Conservation (phyloP, 2,888 invertebrate species). For the Caenorhabditis virilis region DNA sequence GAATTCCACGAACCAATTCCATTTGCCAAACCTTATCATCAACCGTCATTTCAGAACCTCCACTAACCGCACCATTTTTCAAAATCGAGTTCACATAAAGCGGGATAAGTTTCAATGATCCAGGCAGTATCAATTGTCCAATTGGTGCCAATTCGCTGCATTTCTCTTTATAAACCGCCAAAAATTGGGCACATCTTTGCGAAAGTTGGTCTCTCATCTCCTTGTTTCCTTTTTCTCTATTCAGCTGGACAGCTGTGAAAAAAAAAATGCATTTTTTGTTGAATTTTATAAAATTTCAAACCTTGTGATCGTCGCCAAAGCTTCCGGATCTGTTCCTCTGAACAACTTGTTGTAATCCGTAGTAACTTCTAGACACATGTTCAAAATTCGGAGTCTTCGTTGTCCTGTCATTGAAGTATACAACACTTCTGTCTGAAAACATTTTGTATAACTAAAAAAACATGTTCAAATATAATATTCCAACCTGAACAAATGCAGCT, state of each 20-base stretch:
- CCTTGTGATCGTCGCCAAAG: constrained; percentile 87
- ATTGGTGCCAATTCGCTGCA: constrained; percentile 90
- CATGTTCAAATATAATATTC: constrained; percentile 5
- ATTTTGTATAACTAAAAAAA: background rate
- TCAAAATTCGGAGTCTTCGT: constrained; percentile 86
- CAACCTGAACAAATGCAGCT: constrained; percentile 84
- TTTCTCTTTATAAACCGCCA: constrained; percentile 90
- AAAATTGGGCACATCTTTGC: constrained; percentile 77
- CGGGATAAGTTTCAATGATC: constrained; percentile 88
- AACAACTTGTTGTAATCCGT: constrained; percentile 87
- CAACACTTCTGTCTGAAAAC: constrained; percentile 76
- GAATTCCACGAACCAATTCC: constrained; percentile 85
- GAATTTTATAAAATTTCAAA: constrained; percentile 67
- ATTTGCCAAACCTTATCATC: constrained; percentile 94
- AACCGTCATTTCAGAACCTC: constrained; percentile 90
- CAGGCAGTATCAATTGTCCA: constrained; percentile 96
- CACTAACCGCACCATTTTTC: constrained; percentile 88
- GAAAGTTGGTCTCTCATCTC: constrained; percentile 85
- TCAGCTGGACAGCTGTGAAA: constrained; percentile 78
- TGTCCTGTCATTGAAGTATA: constrained; percentile 84
- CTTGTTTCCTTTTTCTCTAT: constrained; percentile 84
- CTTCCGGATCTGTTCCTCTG: constrained; percentile 89
- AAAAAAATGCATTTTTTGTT: background rate
- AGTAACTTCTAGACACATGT: constrained; percentile 78
- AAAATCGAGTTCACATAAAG: constrained; percentile 90